Evolutionary conservation across 1,140 invertebrate genomes (phyloP).

Genomic region (Drosophila pallidifrons): DNA sequence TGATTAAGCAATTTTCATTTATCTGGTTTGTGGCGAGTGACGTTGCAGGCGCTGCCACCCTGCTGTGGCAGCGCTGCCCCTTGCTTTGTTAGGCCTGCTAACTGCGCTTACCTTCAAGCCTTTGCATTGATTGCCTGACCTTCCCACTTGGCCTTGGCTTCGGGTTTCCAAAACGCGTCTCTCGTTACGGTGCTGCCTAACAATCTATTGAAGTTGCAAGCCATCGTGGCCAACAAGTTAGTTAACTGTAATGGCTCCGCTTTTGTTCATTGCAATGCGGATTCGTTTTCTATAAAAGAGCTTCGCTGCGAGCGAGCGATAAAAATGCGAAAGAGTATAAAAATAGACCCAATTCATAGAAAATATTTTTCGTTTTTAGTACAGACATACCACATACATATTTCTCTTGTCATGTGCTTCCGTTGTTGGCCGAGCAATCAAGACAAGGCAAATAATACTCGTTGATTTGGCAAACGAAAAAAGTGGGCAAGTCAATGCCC

Average conservation of each 20-base stretch:
- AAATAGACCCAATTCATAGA: conserved; percentile 60
- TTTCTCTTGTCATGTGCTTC: conserved; percentile 68
- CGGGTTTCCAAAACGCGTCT: conserved; percentile 22
- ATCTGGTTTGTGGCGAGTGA: not conserved
- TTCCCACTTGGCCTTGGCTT: conserved; percentile 46
- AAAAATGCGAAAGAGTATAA: conserved; percentile 45
- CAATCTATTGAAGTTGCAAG: conserved; percentile 27
- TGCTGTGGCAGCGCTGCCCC: not conserved
- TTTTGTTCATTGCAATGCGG: conserved; percentile 1
- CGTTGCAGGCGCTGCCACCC: not conserved
- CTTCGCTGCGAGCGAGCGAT: conserved; percentile 46
- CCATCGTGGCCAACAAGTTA: conserved; percentile 16
- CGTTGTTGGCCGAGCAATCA: not conserved
- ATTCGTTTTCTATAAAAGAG: conserved; percentile 2
- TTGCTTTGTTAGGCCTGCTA: conserved; percentile 30
- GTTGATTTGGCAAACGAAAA: conserved; percentile 7
- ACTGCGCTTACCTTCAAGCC: conserved; percentile 49
- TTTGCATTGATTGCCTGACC: conserved; percentile 20
- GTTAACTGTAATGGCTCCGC: conserved; percentile 4
- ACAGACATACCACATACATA: not conserved
- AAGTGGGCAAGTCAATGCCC: conserved; percentile 16
- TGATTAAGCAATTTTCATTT: not conserved
- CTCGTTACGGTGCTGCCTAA: conserved; percentile 3
- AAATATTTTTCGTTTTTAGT: conserved; percentile 27
- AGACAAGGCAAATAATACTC: conserved; percentile 5